Base-by-base conservation (phyloP, 1,140 invertebrate species). In the Aphaenogaster floridana region DNA sequence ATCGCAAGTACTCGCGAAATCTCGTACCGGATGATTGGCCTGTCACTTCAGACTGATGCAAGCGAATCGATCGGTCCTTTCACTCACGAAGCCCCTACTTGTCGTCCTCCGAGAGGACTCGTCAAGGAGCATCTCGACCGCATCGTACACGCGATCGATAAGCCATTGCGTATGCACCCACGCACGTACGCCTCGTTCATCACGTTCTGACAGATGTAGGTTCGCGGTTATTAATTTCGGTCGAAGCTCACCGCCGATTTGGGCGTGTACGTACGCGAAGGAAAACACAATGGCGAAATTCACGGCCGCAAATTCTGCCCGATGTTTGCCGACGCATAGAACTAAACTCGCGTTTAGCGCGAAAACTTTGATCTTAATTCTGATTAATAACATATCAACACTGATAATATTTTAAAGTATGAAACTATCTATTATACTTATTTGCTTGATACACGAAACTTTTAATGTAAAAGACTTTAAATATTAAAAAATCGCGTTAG, bases 111-210 rank as follows among this genome's bases (percentile, higher is more conserved):
- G 64, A 34, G 80, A 84, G 69, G 28, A 84, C n/a, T 9, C 13
- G 48, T 87, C 80, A 84, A 83, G 78, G 15, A 84, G 66, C 86
- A 84, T 74, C 79, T 87, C 66, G 42, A 84, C 57, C 48, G 39
- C 50, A 36, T 34, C 45, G 79, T 13, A 64, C 42, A 61, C 54
- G 13, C 80, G 34, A 83, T 76, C 69, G 80, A 84, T 84, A 74
- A 61, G 11, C 21, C 42, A 84, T 63, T 76, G 80, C 80, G 54
- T 84, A 84, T 84, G 69, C 39, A 83, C 45, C 42, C 42, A 50
- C 42, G 57, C 80, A 74, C 80, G 34, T 45, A 84, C 54, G 52
- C 34, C n/a, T 84, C 80, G 68, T 84, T 48, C 42, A 50, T 84
- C 80, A 84, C 52, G 66, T 83, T 74, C 68, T 83, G 68, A 83